phyloP scores from a whole-genome alignment of 2,888 invertebrate genomes.

The Macaria liturata region DNA sequence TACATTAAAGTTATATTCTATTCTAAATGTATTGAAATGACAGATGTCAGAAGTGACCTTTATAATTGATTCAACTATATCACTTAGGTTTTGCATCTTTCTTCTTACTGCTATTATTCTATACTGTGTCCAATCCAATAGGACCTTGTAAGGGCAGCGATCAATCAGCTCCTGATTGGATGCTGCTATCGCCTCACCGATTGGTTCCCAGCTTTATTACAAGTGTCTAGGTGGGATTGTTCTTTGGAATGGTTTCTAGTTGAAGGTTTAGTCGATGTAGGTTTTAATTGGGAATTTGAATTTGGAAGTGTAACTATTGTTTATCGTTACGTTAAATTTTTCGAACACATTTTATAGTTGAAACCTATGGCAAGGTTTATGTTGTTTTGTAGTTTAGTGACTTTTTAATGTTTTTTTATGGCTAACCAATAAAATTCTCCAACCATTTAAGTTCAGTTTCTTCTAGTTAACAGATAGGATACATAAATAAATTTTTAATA shows the following conservation, averaged over 20 bases:
- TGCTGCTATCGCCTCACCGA: conserved; percentile 26
- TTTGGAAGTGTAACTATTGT: neutral
- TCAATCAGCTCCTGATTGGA: conserved; percentile 36
- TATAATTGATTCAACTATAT: no score
- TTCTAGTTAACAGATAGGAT: no score
- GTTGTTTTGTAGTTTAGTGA: no score
- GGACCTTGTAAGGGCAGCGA: conserved; percentile 22
- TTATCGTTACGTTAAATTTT: neutral
- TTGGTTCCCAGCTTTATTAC: conserved; percentile 24
- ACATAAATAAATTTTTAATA: no score
- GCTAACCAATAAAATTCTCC: no score
- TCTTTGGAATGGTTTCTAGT: conserved; percentile 13
- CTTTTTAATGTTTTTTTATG: no score
- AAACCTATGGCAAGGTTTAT: no score
- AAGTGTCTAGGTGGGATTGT: conserved; percentile 19
- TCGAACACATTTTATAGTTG: neutral
- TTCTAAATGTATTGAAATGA: no score
- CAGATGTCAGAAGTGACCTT: no score
- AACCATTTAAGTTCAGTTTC: no score
- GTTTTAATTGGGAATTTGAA: neutral
- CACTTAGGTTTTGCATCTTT: no score
- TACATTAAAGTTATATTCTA: no score
- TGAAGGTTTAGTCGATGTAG: neutral
- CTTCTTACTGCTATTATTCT: neutral
- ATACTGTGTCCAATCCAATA: conserved; percentile 9